Percentiles rank a stretch among this genome's conserved stretches.
These are phyloP conservation scores for Trachymyrmex septentrionalis DNA, from an alignment of 1,140 invertebrate genomes.

Conservation along the genomic window DNA sequence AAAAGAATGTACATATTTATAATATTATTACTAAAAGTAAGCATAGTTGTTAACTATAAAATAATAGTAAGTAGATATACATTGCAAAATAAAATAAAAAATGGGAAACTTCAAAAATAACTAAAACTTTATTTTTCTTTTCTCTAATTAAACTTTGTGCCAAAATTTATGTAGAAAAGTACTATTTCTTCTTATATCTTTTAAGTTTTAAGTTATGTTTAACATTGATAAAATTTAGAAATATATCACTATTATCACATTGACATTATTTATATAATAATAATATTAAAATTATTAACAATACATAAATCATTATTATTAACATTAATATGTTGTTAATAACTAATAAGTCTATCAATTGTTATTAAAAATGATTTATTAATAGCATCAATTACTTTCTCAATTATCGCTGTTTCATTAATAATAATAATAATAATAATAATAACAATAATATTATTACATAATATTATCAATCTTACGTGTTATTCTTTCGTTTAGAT, in stretches of 20 bases:
- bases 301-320: neutral
- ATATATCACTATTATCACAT: neutral
- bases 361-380: constrained; percentile 24
- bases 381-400: neutral
- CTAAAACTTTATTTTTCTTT: neutral
- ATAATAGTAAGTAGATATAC: neutral
- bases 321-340: constrained; percentile 2
- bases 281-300: neutral
- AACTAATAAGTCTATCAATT: constrained; percentile 8
- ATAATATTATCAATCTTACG: constrained; percentile 73
- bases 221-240: neutral
- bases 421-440: neutral
- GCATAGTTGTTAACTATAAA: neutral
- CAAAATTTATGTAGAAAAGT: neutral
- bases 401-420: neutral
- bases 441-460: constrained; percentile 4
- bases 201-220: constrained; percentile 14
- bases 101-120: neutral
- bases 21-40: neutral
- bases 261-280: neutral
- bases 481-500: constrained; percentile 87
- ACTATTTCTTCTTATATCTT: neutral
- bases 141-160: neutral
- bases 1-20: constrained; percentile 1
- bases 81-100: neutral